Conservation (phyloP, 1,140 invertebrate genomes). For the Dufourea novaeangliae region DNA sequence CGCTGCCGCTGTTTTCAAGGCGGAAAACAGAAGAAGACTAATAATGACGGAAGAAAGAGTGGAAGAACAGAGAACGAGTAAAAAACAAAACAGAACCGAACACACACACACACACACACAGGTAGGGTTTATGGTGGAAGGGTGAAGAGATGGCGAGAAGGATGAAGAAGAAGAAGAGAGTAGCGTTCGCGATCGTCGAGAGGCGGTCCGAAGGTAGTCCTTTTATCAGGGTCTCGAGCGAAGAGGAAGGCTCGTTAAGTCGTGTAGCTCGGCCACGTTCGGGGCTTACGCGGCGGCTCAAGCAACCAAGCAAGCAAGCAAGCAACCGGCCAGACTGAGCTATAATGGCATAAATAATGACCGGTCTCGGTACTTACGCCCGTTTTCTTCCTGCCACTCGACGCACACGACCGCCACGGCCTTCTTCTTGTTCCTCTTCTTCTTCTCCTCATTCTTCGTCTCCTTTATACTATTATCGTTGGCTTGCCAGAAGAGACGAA, state of each 20-base stretch:
- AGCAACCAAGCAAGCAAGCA: slow-evolving; percentile 1
- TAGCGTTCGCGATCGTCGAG: slow-evolving; percentile 38
- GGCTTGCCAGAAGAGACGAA: slow-evolving; percentile 12
- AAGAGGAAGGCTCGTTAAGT: slow-evolving; percentile 62
- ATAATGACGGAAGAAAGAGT: slow-evolving; percentile 39
- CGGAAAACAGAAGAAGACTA: slow-evolving; percentile 52
- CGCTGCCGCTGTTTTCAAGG: slow-evolving; percentile 17
- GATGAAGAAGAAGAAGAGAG: slow-evolving; percentile 6
- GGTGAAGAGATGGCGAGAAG: background rate
- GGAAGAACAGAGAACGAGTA: slow-evolving; percentile 41
- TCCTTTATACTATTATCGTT: slow-evolving; percentile 15
- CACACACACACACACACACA: too few species aligned
- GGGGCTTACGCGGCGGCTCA: slow-evolving; percentile 31
- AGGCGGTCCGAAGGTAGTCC: slow-evolving; percentile 48
- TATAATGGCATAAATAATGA: slow-evolving; percentile 66
- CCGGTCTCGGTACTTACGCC: slow-evolving; percentile 47
- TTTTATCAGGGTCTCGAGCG: slow-evolving; percentile 53
- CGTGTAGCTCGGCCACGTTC: slow-evolving; percentile 45
- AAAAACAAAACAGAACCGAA: too few species aligned
- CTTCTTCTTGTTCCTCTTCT: slow-evolving; percentile 7
- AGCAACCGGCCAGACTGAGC: slow-evolving; percentile 38
- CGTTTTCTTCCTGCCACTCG: slow-evolving; percentile 52
- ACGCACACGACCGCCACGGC: slow-evolving; percentile 34
- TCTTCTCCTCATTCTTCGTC: background rate
- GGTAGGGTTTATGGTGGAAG: too few species aligned